phyloP scores from a whole-genome alignment of 2,797 vertebrate species.

The Streptopelia turtur region DNA sequence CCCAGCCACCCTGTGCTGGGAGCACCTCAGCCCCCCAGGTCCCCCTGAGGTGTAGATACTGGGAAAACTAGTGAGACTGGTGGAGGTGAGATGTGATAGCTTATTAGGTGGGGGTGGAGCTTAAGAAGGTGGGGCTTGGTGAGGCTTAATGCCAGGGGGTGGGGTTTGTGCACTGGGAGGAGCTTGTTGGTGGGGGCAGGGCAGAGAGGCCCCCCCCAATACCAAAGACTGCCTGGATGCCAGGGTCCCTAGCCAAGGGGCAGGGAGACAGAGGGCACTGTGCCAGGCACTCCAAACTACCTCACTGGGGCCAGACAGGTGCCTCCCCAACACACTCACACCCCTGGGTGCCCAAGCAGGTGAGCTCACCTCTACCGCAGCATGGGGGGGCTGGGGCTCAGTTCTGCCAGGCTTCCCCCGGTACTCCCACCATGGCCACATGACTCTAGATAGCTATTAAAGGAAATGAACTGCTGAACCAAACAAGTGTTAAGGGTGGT shows the following conservation, averaged over 20 bases:
- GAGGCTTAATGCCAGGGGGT: neutral
- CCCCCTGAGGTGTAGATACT: neutral
- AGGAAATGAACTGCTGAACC: neutral
- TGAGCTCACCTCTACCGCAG: constrained; percentile 54
- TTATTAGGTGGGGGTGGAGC: neutral
- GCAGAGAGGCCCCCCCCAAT: neutral
- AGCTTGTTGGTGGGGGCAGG: neutral
- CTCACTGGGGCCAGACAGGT: neutral
- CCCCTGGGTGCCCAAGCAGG: constrained; percentile 30
- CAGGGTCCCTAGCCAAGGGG: accelerated
- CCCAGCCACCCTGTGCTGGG: neutral
- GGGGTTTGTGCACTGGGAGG: neutral
- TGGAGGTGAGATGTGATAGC: neutral
- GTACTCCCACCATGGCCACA: accelerated
- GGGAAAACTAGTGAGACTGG: neutral
- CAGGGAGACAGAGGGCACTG: neutral
- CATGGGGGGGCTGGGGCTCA: accelerated
- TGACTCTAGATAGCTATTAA: constrained; percentile 24
- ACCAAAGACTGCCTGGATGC: neutral
- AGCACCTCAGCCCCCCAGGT: neutral
- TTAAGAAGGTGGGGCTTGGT: neutral
- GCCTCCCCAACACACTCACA: neutral
- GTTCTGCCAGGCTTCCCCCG: accelerated
- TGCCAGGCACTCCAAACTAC: neutral
- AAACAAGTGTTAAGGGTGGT: accelerated